Evolutionary conservation across 1,140 invertebrate genomes (phyloP).

Genomic region (Arion vulgaris): DNA sequence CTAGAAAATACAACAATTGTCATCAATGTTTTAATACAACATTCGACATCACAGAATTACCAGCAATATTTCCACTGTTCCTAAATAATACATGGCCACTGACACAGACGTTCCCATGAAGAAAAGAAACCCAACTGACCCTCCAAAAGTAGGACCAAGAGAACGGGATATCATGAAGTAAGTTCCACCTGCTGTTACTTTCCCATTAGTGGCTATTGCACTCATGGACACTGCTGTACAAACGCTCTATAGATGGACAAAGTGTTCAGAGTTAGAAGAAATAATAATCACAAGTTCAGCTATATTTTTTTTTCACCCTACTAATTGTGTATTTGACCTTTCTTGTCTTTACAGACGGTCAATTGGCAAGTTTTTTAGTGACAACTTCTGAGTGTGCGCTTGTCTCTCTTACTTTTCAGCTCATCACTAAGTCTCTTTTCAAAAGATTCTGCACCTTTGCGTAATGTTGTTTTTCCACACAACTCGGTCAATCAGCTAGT

Average conservation of each 20-base stretch:
- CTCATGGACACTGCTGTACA: constrained; percentile 98
- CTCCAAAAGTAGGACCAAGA: constrained; percentile 97
- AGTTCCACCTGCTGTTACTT: constrained; percentile 96
- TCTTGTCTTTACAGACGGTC: too few relatives aligned
- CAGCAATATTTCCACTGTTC: constrained; percentile 96
- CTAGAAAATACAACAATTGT: too few relatives aligned
- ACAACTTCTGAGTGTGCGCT: too few relatives aligned
- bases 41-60: constrained; percentile 76
- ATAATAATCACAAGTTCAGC: too few relatives aligned
- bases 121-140: constrained; percentile 97
- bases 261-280: too few relatives aligned
- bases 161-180: constrained; percentile 99
- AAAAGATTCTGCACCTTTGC: too few relatives aligned
- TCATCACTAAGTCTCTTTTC: too few relatives aligned
- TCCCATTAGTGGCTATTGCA: constrained; percentile 98
- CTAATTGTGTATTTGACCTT: not conserved
- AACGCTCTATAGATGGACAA: constrained; percentile 90
- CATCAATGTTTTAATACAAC: too few relatives aligned
- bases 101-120: constrained; percentile 98
- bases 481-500: too few relatives aligned
- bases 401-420: too few relatives aligned
- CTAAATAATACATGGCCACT: constrained; percentile 95
- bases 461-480: too few relatives aligned
- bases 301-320: not conserved
- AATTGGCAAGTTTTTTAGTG: too few relatives aligned